Conservation (phyloP, 2,797 vertebrate species). For the Scyliorhinus canicula region DNA sequence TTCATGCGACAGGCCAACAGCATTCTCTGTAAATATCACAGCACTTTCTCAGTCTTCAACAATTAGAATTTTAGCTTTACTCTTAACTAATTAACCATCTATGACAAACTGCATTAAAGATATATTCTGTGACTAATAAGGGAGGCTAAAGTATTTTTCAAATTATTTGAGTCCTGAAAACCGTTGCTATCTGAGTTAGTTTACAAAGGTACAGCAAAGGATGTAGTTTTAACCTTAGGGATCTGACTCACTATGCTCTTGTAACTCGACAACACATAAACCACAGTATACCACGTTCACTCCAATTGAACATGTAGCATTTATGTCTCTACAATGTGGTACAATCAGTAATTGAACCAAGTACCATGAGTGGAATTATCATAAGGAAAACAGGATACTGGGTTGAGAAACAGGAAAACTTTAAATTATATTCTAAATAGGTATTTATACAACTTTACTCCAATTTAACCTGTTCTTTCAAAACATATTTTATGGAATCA, state of each 20-base stretch:
- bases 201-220: not conserved
- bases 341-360: not conserved
- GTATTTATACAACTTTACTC: not conserved
- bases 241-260: not conserved
- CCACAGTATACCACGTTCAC: not conserved
- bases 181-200: not conserved
- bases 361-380: not conserved
- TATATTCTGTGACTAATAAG: too few species aligned
- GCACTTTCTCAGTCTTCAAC: not conserved
- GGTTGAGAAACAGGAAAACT: not conserved
- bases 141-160: not conserved
- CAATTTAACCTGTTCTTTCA: not conserved
- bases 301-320: not conserved
- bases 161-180: not conserved
- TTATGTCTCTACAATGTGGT: not conserved
- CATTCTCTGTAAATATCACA: not conserved
- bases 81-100: not conserved
- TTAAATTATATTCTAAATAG: not conserved
- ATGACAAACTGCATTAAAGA: not conserved
- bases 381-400: not conserved
- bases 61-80: not conserved
- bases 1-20: too few species aligned
- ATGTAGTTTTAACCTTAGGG: not conserved
- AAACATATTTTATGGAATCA: not conserved
- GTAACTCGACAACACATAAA: not conserved